phyloP scores from a whole-genome alignment of 2,888 invertebrate genomes.

The Patella depressa region DNA sequence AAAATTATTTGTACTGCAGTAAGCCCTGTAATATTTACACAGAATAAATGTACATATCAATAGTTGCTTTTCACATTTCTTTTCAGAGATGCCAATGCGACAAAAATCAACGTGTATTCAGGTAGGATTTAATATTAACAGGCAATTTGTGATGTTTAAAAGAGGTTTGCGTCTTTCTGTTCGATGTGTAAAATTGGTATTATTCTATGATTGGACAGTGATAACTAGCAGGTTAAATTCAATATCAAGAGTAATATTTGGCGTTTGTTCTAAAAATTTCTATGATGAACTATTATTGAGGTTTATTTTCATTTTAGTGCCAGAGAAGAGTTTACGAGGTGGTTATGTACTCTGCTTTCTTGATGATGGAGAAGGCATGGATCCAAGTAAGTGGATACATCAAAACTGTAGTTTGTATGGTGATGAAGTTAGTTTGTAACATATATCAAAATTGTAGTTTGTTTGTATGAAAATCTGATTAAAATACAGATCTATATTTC shows the following conservation, averaged over 20 bases:
- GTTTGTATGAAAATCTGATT: neutral
- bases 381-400: constrained; percentile 56
- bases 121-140: constrained; percentile 49
- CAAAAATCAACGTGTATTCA: constrained; percentile 71
- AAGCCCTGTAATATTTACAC: constrained; percentile 8
- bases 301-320: constrained; percentile 47
- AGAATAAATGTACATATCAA: neutral
- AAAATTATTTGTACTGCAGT: no score
- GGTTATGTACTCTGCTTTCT: constrained; percentile 70
- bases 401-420: neutral
- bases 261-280: no score
- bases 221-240: no score
- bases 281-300: no score
- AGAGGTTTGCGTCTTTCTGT: no score
- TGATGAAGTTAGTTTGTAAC: neutral
- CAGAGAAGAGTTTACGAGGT: constrained; percentile 64
- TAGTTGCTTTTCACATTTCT: neutral
- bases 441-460: neutral
- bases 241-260: no score
- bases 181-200: no score
- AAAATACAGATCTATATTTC: no score
- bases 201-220: no score
- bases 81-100: constrained; percentile 72
- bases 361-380: constrained; percentile 73
- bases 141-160: no score